phyloP scores from a whole-genome alignment of 2,888 invertebrate species.

The Anoncus sp. region DNA sequence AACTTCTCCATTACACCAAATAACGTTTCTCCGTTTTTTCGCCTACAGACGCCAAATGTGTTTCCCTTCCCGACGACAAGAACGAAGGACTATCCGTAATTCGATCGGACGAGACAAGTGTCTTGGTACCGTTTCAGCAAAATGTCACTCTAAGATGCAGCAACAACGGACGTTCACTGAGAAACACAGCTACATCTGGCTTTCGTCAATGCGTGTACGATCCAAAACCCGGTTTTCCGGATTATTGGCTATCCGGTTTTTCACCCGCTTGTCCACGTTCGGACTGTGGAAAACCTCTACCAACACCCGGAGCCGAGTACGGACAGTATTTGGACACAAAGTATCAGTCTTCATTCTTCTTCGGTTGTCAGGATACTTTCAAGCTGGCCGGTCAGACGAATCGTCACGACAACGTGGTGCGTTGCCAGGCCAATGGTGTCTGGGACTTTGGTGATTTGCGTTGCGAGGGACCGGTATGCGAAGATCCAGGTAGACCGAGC shows the following conservation, averaged over 20 bases:
- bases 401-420: conserved; percentile 95
- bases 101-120: conserved; percentile 92
- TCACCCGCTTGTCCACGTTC: conserved; percentile 94
- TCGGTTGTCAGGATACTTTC: conserved; percentile 98
- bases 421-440: conserved; percentile 94
- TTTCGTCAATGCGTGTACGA: conserved; percentile 98
- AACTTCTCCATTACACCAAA: neutral
- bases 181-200: conserved; percentile 92
- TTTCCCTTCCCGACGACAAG: conserved; percentile 94
- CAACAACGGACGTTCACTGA: conserved; percentile 90
- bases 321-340: conserved; percentile 94
- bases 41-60: conserved; percentile 93
- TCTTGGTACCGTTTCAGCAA: conserved; percentile 94
- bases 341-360: conserved; percentile 97
- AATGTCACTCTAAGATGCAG: conserved; percentile 95
- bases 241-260: conserved; percentile 95
- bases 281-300: conserved; percentile 96
- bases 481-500: conserved; percentile 97
- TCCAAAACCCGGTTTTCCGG: conserved; percentile 94
- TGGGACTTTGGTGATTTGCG: conserved; percentile 99
- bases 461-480: conserved; percentile 98
- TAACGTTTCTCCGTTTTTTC: neutral
- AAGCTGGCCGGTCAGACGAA: conserved; percentile 96
- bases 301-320: conserved; percentile 97
- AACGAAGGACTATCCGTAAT: conserved; percentile 92